Evolutionary conservation across 2,797 vertebrate species (phyloP).

Genomic region (Chrosomus eos): DNA sequence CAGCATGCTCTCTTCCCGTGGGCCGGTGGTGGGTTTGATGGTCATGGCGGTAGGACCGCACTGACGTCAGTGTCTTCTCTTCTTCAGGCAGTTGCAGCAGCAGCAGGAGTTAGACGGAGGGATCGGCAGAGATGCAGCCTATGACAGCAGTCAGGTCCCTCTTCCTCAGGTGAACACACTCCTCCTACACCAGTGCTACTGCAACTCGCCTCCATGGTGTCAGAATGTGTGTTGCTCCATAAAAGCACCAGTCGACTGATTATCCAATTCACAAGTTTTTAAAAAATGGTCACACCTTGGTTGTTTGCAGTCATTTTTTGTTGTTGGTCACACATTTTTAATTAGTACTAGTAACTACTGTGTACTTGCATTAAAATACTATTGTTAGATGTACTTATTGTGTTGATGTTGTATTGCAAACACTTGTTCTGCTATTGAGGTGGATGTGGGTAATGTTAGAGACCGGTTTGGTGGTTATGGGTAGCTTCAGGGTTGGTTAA

Average conservation of each 20-base stretch:
- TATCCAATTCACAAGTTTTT: not conserved
- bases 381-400: not conserved
- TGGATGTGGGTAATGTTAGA: too few species aligned
- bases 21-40: constrained; percentile 40
- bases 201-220: not conserved
- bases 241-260: not conserved
- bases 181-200: not conserved
- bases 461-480: too few species aligned
- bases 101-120: constrained; percentile 90
- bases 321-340: not conserved
- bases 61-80: constrained; percentile 30
- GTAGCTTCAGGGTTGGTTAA: too few species aligned
- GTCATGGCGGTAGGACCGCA: too few species aligned
- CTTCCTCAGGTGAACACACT: constrained; percentile 72
- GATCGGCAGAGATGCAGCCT: constrained; percentile 82
- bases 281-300: not conserved
- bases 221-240: not conserved
- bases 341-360: not conserved
- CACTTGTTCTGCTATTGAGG: too few species aligned
- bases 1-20: constrained; percentile 48
- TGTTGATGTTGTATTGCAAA: not conserved
- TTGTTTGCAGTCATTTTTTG: not conserved
- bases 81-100: constrained; percentile 84
- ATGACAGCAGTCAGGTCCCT: constrained; percentile 70
- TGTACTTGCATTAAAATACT: not conserved